Evolutionary conservation across 2,888 invertebrate species (phyloP), one percentile per base, ranked within the genome.

Genomic region (Doris montereyensis): DNA sequence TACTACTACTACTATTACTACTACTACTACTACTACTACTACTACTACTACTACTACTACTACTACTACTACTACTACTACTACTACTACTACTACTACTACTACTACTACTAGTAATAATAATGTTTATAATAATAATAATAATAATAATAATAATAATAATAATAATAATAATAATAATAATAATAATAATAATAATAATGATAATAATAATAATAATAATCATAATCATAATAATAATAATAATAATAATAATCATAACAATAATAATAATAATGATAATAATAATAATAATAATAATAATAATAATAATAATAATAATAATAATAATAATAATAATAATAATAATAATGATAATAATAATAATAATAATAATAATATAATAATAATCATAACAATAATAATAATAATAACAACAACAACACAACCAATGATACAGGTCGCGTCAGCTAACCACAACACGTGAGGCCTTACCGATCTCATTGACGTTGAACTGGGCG

Each of bases 311-410:
- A 28, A 57, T 79, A 35, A 68, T 67, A 70, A 79, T 67, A 58
- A 76, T 75, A 34, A 57, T 70, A 76, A 76, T 68, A 70, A 76
- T 70, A 96, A 80, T 77, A 72, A 81, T 74, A 71, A 80, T 71
- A 75, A 78, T 68, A 72, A 77, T 75, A 79, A 60, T 77, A 78
- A 76, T 78, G 78, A 76, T 76, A 80, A 78, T 73, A 76, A 78
- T 78, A 80, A 82, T 78, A 76, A 75, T 77, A 75, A 80, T 76
- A 80, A 78, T 41, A 62, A 76, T 76, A 26, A 76, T 21, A 41
- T 41, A 17, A 41, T 41, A 17, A 41, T 41, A 17, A 41, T 41
- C 8, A 41, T 41, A 17, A 41, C 17, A 17, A 41, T 41, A 17
- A 41, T 41, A 17, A 41, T 41, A 17, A 41, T 41, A 17, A 41